Conservation (phyloP, 2,113 vertebrate genomes). For the Muntiacus muntjak region DNA sequence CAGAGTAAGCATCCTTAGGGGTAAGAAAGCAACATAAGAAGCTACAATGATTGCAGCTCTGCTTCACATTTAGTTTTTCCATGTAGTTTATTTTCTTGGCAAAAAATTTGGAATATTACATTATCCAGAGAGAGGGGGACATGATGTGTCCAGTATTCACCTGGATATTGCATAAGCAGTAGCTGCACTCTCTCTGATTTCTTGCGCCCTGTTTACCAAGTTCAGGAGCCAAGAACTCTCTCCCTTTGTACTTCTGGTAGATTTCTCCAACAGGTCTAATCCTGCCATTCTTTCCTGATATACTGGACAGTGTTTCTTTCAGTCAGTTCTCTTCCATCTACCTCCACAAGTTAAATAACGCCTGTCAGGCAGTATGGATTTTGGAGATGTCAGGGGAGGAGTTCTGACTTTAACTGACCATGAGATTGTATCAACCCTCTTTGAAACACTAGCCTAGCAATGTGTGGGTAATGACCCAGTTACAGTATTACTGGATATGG, state of each 20-base stretch:
- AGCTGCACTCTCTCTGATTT: constrained; percentile 66
- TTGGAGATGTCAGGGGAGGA: constrained; percentile 58
- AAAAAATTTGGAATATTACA: neutral
- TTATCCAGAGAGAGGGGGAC: neutral
- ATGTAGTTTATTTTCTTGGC: constrained; percentile 11
- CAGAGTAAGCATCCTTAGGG: neutral
- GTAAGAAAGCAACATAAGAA: neutral
- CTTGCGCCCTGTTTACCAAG: constrained; percentile 63
- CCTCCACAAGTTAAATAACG: constrained; percentile 60
- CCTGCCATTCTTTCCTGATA: constrained; percentile 7
- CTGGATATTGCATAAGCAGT: constrained; percentile 51
- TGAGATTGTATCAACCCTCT: constrained; percentile 51
- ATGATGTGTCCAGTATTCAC: neutral
- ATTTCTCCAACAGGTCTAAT: constrained; percentile 38
- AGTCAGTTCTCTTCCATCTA: neutral
- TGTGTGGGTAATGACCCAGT: constrained; percentile 63
- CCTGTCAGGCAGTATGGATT: constrained; percentile 51
- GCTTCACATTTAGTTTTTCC: neutral
- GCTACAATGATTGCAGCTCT: neutral
- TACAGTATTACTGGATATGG: constrained; percentile 44
- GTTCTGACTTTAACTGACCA: constrained; percentile 54
- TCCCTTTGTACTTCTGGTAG: constrained; percentile 50
- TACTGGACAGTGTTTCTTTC: constrained; percentile 39
- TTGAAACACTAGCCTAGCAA: constrained; percentile 51
- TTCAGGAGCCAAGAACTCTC: constrained; percentile 41